Percentiles rank a stretch among this genome's conserved stretches.
Evolutionary conservation across 2,797 vertebrate genomes (phyloP).

Genomic region (Eutrigla gurnardus): DNA sequence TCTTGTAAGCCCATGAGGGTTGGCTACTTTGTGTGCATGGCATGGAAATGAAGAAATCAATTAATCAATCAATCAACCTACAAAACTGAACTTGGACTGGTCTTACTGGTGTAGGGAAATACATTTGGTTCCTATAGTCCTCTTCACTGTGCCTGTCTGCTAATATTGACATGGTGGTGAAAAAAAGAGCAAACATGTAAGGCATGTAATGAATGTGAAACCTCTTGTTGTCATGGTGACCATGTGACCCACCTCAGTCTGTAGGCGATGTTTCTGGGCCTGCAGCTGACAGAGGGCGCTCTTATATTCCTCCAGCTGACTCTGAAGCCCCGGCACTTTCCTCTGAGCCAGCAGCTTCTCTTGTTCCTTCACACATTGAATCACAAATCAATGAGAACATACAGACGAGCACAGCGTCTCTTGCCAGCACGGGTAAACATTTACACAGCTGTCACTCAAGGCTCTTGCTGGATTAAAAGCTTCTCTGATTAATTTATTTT

Average conservation of each 20-base stretch:
- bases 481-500: not conserved
- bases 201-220: not conserved
- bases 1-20: not conserved
- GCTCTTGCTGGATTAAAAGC: not conserved
- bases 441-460: not conserved
- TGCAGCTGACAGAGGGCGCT: conserved; percentile 91
- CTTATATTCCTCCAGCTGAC: conserved; percentile 92
- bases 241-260: conserved; percentile 87
- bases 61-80: not conserved
- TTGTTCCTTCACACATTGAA: conserved; percentile 78
- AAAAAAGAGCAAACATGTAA: not conserved
- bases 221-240: conserved; percentile 57
- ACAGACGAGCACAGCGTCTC: not conserved
- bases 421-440: not conserved
- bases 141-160: not conserved
- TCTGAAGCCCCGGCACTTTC: conserved; percentile 86
- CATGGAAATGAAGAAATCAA: not conserved
- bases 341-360: conserved; percentile 90
- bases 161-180: not conserved
- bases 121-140: not conserved
- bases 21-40: not conserved
- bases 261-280: conserved; percentile 89
- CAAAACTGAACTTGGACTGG: not conserved
- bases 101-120: not conserved
- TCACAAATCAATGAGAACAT: conserved; percentile 39